Evolutionary conservation across 1,140 invertebrate species (phyloP), one percentile per base, ranked within the genome.

Genomic region (Scylla paramamosain): DNA sequence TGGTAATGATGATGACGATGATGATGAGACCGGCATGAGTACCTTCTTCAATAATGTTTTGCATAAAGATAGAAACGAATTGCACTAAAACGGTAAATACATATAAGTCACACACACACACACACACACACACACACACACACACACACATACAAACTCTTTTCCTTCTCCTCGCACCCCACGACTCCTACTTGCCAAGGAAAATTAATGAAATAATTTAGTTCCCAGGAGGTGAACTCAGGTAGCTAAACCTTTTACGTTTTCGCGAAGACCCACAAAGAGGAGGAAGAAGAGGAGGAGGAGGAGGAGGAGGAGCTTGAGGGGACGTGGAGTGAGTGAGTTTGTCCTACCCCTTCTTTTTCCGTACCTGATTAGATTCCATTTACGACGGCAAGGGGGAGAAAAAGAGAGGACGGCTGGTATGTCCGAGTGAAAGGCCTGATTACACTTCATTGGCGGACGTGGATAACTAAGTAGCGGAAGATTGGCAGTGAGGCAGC

Each of bases 151-250:
- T 20, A 77, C 67, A 77, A 6, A 77, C 67, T 16, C 25, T 59
- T 20, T 59, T 12, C 52, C 52, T 59, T 59, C 52, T 59, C 52
- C 83, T 31, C 32, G 10, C 77, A 83, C 83, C 28, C n/a, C 28
- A 39, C 32, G n/a, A 32, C 32, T 89, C 87, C 32, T n/a, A 20
- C 25, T 31, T 10, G 25, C 28, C 39, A 46, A 89, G 87, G 25
- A 32, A 45, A 89, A 89, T 89, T 89, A 89, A 89, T 89, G 87
- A 89, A 89, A 89, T 89, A 39, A 89, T 89, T 89, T 89, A 89
- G 87, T 45, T 89, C 87, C 87, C 87, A 4, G 46, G 32, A 89
- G 87, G 87, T 89, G 87, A 89, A 89, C 87, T 31, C 87, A 89
- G 87, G 87, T 89, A 89, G 87, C 87, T 39, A 89, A 89, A 89